These are phyloP conservation scores for Oreochromis spilurus DNA, from an alignment of 2,113 vertebrate genomes.

Conservation along the genomic window DNA sequence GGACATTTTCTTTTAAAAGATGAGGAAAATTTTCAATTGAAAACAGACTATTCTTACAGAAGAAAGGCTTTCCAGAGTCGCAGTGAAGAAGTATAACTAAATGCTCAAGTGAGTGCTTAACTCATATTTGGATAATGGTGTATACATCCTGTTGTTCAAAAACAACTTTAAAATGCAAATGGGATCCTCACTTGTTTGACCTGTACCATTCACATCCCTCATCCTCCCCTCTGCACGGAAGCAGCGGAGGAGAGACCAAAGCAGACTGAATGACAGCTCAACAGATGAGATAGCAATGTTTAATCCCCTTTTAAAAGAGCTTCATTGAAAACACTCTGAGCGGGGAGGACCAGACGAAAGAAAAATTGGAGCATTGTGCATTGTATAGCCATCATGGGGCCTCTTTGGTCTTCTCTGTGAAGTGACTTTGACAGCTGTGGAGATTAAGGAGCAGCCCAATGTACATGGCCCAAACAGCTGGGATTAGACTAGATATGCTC, in stretches of 20 bases:
- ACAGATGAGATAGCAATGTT: conserved; percentile 60
- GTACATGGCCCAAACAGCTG: conserved; percentile 44
- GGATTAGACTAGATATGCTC: conserved; percentile 66
- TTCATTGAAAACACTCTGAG: conserved; percentile 46
- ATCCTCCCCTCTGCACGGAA: background rate
- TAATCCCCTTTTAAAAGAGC: conserved; percentile 64
- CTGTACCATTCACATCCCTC: conserved; percentile 12
- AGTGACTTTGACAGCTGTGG: conserved; percentile 63
- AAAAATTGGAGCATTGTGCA: conserved; percentile 60
- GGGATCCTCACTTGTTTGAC: conserved; percentile 23
- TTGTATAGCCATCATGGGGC: conserved; percentile 43
- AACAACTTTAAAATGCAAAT: conserved; percentile 9
- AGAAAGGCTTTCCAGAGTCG: background rate
- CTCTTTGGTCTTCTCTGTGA: conserved; percentile 51
- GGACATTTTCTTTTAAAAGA: background rate
- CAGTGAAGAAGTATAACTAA: background rate
- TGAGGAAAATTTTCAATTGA: background rate
- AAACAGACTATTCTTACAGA: background rate
- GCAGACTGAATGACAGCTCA: conserved; percentile 55
- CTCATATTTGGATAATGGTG: background rate
- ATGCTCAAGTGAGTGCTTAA: background rate
- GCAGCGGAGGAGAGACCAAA: conserved; percentile 19
- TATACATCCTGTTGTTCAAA: conserved; percentile 1
- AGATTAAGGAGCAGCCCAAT: conserved; percentile 62
- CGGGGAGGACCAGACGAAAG: conserved; percentile 36